Evolutionary conservation across 2,797 vertebrate species (phyloP).

Genomic region (Gadopsis marmoratus): DNA sequence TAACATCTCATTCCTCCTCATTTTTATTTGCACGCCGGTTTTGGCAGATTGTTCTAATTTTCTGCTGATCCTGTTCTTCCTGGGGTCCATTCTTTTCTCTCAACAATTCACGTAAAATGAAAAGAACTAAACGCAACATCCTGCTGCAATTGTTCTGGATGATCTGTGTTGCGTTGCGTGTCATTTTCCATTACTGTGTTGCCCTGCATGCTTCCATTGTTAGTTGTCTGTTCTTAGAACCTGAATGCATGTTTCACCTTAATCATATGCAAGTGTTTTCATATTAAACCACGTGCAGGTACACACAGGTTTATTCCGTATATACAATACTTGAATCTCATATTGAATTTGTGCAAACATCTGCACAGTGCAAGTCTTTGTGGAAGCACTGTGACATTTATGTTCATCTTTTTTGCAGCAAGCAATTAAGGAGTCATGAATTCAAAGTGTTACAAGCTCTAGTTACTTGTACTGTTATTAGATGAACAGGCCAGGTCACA

Average conservation of each 20-base stretch:
- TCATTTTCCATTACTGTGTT: slow-evolving; percentile 2
- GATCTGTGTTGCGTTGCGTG: not conserved
- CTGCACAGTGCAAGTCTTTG: not conserved
- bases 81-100: not conserved
- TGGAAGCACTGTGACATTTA: not conserved
- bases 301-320: not conserved
- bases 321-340: not conserved
- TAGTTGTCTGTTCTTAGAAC: not conserved
- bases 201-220: not conserved
- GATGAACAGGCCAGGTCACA: not conserved
- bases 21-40: slow-evolving; percentile 46
- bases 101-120: slow-evolving; percentile 1
- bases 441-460: not conserved
- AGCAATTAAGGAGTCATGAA: not conserved
- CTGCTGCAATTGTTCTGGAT: not conserved
- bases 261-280: not conserved
- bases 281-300: not conserved
- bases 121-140: not conserved
- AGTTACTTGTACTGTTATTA: not conserved
- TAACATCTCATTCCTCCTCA: slow-evolving; percentile 44
- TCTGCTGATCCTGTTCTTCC: slow-evolving; percentile 24
- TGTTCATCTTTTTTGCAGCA: not conserved
- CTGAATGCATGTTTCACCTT: not conserved
- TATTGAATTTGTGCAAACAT: not conserved
- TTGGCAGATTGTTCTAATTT: slow-evolving; percentile 28